phyloP scores from a whole-genome alignment of 2,888 invertebrate species.

The Athalia rosae region DNA sequence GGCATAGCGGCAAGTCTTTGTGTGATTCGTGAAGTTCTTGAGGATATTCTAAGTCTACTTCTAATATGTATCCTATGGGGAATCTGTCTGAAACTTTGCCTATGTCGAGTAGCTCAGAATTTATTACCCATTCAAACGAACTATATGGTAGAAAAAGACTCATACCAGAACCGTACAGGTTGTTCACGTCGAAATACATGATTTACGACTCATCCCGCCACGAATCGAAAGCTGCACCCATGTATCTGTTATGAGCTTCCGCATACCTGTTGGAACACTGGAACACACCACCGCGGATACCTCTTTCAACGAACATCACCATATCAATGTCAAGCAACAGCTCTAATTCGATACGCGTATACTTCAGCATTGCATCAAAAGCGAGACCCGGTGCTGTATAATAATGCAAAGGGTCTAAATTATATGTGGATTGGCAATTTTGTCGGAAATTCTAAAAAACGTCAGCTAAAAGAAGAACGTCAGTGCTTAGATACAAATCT shows the following conservation, averaged over 20 bases:
- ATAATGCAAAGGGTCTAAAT: slow-evolving; percentile 64
- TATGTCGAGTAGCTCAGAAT: slow-evolving; percentile 34
- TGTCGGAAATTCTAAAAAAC: slow-evolving; percentile 64
- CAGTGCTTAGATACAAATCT: slow-evolving; percentile 59
- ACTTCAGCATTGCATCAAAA: slow-evolving; percentile 67
- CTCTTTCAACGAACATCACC: too few relatives aligned
- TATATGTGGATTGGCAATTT: slow-evolving; percentile 54
- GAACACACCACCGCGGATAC: too few relatives aligned
- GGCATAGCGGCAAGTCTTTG: slow-evolving; percentile 36
- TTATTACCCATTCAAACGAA: slow-evolving; percentile 61
- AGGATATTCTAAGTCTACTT: slow-evolving; percentile 72
- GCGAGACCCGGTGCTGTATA: slow-evolving; percentile 64
- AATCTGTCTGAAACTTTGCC: slow-evolving; percentile 45
- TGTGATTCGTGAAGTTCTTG: slow-evolving; percentile 61
- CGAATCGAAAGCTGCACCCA: slow-evolving; percentile 50
- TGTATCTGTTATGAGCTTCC: neutral
- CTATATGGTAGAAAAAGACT: slow-evolving; percentile 57
- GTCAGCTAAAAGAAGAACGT: slow-evolving; percentile 61
- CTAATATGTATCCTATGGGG: slow-evolving; percentile 66
- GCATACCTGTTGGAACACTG: too few relatives aligned
- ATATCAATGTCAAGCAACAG: too few relatives aligned
- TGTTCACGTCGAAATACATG: slow-evolving; percentile 62
- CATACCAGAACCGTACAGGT: slow-evolving; percentile 50
- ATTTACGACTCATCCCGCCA: slow-evolving; percentile 54
- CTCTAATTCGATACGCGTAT: too few relatives aligned